phyloP scores from a whole-genome alignment of 2,113 vertebrate species.

The Anolis carolinensis region DNA sequence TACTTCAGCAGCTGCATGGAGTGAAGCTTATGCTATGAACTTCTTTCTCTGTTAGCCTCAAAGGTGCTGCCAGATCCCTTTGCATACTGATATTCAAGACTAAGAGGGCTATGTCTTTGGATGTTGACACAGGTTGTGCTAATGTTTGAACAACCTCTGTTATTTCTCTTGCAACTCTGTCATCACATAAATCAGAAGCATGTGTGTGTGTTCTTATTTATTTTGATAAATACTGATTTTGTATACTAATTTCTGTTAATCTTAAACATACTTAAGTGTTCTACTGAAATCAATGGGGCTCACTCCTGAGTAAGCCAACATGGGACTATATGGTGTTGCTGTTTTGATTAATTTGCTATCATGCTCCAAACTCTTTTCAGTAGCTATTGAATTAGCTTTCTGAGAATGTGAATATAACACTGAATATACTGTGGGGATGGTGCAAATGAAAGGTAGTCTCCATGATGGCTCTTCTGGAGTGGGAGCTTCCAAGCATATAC shows the following conservation, averaged over 20 bases:
- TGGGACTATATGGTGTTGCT: neutral
- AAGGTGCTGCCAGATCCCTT: too few species aligned
- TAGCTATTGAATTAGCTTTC: constrained; percentile 18
- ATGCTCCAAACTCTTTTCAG: neutral
- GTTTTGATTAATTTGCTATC: neutral
- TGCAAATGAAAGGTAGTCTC: neutral
- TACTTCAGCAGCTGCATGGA: too few species aligned
- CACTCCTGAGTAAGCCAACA: neutral
- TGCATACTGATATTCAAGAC: too few species aligned
- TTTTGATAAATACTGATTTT: neutral
- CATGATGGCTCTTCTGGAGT: neutral
- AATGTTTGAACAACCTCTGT: constrained; percentile 62
- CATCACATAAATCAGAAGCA: constrained; percentile 49
- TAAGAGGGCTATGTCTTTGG: too few species aligned
- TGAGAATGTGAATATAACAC: neutral
- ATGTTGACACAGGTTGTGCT: neutral
- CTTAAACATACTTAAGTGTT: neutral
- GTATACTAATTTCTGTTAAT: constrained; percentile 12
- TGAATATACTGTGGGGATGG: neutral
- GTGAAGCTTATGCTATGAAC: too few species aligned
- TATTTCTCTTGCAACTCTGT: constrained; percentile 41
- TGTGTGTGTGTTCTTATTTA: neutral
- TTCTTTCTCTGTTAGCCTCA: too few species aligned
- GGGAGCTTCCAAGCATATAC: neutral
- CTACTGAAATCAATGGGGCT: neutral